Percentiles rank a stretch among this genome's conserved stretches.
Conservation (phyloP, 2,888 invertebrate species). For the Silvanus unidentatus region DNA sequence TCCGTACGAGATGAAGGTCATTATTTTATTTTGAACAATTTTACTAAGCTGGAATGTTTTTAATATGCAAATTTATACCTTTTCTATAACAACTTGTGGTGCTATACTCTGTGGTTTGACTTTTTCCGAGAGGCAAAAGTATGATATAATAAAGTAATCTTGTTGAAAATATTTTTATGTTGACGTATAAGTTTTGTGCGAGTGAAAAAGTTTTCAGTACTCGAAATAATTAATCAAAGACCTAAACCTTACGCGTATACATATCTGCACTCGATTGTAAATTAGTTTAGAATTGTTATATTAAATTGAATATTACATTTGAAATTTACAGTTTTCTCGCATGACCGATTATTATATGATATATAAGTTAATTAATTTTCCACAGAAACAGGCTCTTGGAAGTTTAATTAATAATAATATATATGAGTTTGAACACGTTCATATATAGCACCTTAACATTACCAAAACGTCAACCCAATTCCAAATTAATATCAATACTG, state of each 20-base stretch:
- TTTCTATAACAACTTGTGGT: conserved; percentile 14
- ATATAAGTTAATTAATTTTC: conserved; percentile 28
- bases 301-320: conserved; percentile 27
- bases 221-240: no score
- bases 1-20: conserved; percentile 29
- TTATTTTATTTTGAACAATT: conserved; percentile 32
- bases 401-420: conserved; percentile 21
- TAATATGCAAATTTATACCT: conserved; percentile 35
- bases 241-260: no score
- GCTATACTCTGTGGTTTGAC: not conserved
- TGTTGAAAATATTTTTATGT: no score
- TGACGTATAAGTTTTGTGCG: no score
- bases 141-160: no score
- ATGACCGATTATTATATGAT: conserved; percentile 23
- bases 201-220: no score
- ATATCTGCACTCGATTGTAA: not conserved
- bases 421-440: not conserved
- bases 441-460: conserved; percentile 1
- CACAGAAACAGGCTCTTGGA: conserved; percentile 21
- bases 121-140: not conserved
- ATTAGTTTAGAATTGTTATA: conserved; percentile 16
- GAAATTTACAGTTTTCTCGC: conserved; percentile 27
- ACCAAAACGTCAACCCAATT: conserved; percentile 3
- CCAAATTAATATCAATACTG: not conserved
- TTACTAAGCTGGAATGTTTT: conserved; percentile 32